Percentiles rank a stretch among this genome's conserved stretches.
These are phyloP conservation scores for Octomys mimax DNA, from an alignment of 2,797 vertebrate genomes.

Conservation along the genomic window DNA sequence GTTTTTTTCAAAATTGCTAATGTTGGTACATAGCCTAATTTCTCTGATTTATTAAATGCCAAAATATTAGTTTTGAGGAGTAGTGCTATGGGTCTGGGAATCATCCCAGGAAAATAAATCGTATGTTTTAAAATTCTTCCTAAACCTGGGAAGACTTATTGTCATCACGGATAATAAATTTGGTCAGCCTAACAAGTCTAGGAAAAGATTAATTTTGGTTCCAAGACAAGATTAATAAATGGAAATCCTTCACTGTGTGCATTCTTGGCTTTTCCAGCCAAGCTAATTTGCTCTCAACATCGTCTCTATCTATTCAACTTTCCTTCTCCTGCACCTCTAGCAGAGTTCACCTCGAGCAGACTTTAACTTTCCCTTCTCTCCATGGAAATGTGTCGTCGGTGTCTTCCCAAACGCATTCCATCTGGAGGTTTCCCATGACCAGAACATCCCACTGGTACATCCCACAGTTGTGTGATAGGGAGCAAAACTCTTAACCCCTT, in stretches of 20 bases:
- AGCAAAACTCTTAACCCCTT: neutral
- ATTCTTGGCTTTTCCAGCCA: constrained; percentile 37
- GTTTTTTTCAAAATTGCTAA: constrained; percentile 6
- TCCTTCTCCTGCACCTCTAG: neutral
- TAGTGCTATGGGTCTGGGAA: constrained; percentile 56
- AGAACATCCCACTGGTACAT: neutral
- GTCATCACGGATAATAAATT: constrained; percentile 76
- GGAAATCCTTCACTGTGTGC: constrained; percentile 4
- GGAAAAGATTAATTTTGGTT: constrained; percentile 76
- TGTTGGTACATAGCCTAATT: constrained; percentile 48
- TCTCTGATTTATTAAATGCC: constrained; percentile 65
- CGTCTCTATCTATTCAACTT: neutral
- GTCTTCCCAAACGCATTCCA: neutral
- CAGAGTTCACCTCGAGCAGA: neutral
- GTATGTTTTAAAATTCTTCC: constrained; percentile 63
- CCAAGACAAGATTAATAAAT: constrained; percentile 70
- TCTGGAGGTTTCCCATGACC: neutral
- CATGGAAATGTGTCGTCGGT: neutral
- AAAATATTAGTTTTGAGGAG: constrained; percentile 75
- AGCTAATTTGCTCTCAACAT: neutral
- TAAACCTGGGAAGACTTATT: constrained; percentile 76
- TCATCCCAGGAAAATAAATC: constrained; percentile 70
- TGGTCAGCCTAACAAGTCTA: constrained; percentile 66
- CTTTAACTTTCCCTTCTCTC: neutral
- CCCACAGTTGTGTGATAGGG: neutral